These are phyloP conservation scores for Morinoia aosen DNA, from an alignment of 2,888 invertebrate species.

Conservation along the genomic window DNA sequence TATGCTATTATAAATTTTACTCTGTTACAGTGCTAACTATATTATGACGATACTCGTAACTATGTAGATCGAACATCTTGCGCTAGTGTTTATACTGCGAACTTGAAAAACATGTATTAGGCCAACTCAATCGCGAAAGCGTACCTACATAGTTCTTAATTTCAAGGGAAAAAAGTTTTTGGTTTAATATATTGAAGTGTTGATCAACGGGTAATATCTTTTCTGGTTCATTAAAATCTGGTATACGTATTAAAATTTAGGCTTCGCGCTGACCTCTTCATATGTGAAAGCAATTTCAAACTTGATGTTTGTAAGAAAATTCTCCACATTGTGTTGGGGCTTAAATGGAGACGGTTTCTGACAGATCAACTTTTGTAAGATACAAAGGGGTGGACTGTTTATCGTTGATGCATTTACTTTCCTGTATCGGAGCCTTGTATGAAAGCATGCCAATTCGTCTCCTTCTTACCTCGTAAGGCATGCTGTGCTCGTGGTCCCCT, in stretches of 20 bases:
- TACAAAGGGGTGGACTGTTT: background rate
- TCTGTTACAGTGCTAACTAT: background rate
- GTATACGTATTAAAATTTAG: no score
- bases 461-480: background rate
- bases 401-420: background rate
- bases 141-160: background rate
- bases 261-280: no score
- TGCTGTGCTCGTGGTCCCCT: background rate
- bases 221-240: background rate
- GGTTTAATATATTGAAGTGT: background rate
- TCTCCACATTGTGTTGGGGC: background rate
- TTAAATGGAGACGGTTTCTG: background rate
- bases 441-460: background rate
- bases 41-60: background rate
- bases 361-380: background rate
- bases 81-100: background rate
- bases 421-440: background rate
- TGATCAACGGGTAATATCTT: background rate
- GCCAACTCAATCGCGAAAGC: background rate
- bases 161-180: background rate
- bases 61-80: background rate
- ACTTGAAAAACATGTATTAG: background rate
- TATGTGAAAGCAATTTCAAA: no score
- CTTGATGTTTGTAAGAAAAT: no score
- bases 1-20: background rate